Evolutionary conservation across 2,113 vertebrate genomes (phyloP).

Genomic region (Corythoichthys intestinalis): DNA sequence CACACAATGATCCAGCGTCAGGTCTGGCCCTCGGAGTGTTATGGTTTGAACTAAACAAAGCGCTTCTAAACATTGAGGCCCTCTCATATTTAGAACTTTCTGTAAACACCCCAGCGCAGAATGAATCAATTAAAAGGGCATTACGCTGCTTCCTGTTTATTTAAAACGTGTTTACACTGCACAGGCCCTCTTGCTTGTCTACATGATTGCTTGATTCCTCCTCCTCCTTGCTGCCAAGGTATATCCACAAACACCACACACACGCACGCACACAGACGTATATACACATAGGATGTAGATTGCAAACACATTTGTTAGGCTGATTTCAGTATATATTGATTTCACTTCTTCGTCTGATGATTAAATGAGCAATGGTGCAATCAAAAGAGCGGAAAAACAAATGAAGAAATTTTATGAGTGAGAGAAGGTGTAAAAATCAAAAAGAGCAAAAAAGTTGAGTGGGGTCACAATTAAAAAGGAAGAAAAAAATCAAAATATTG

Average conservation of each 20-base stretch:
- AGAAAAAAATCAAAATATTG: not conserved
- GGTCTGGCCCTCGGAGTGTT: slow-evolving; percentile 73
- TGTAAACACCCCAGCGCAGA: slow-evolving; percentile 77
- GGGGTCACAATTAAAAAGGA: too few relatives aligned
- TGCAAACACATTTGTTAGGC: slow-evolving; percentile 73
- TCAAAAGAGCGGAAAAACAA: slow-evolving; percentile 21
- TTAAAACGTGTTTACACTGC: slow-evolving; percentile 81
- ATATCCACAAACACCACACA: slow-evolving; percentile 38
- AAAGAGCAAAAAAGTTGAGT: not conserved
- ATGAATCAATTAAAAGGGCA: slow-evolving; percentile 84
- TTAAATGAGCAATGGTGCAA: slow-evolving; percentile 50
- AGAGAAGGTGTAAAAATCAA: slow-evolving; percentile 8
- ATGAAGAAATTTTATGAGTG: not conserved
- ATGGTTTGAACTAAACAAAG: slow-evolving; percentile 78
- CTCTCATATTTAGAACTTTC: slow-evolving; percentile 76
- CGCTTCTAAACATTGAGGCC: slow-evolving; percentile 76
- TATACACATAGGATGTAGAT: slow-evolving; percentile 45
- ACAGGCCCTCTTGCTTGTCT: slow-evolving; percentile 66
- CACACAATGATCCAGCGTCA: slow-evolving; percentile 47
- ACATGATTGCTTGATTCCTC: slow-evolving; percentile 67
- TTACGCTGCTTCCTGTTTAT: slow-evolving; percentile 83
- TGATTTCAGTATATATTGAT: slow-evolving; percentile 74
- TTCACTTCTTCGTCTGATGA: slow-evolving; percentile 60
- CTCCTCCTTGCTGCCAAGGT: slow-evolving; percentile 56
- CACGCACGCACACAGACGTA: slow-evolving; percentile 15